Conservation (phyloP, 2,113 vertebrate species). For the Strix uralensis region DNA sequence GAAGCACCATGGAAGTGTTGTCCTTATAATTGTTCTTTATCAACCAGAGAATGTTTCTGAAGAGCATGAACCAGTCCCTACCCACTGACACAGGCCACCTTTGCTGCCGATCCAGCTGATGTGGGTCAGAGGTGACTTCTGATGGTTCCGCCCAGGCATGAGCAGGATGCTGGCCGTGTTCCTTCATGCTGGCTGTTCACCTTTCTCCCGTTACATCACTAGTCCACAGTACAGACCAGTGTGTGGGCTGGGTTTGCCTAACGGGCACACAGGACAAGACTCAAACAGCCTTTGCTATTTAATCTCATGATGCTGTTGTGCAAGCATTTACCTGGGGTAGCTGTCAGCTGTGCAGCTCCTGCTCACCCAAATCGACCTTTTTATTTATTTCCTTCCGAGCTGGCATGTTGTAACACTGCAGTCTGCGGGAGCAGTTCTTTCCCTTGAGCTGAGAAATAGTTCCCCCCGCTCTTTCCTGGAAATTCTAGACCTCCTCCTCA, state of each 20-base stretch:
- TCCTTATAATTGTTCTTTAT: background rate
- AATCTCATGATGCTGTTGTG: background rate
- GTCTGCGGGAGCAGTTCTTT: background rate
- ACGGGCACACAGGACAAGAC: background rate
- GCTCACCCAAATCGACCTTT: background rate
- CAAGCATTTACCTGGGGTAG: background rate
- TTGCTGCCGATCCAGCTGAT: background rate
- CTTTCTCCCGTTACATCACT: background rate
- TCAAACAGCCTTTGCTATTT: background rate
- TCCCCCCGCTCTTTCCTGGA: background rate
- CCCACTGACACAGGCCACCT: rapidly evolving
- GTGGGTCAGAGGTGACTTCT: background rate
- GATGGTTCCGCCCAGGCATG: rapidly evolving
- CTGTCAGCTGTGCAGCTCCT: conserved; percentile 6
- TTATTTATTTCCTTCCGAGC: background rate
- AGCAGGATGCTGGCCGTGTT: rapidly evolving
- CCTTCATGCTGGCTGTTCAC: background rate
- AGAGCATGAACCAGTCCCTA: background rate
- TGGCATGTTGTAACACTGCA: background rate
- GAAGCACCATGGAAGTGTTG: background rate
- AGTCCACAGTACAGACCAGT: background rate
- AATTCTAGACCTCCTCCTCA: background rate
- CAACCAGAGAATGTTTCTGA: background rate
- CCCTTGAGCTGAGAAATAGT: background rate
- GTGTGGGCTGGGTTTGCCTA: background rate